Evolutionary conservation across 2,797 vertebrate species (phyloP), one percentile per base, ranked within the genome.

Genomic region (Sciaenops ocellatus): DNA sequence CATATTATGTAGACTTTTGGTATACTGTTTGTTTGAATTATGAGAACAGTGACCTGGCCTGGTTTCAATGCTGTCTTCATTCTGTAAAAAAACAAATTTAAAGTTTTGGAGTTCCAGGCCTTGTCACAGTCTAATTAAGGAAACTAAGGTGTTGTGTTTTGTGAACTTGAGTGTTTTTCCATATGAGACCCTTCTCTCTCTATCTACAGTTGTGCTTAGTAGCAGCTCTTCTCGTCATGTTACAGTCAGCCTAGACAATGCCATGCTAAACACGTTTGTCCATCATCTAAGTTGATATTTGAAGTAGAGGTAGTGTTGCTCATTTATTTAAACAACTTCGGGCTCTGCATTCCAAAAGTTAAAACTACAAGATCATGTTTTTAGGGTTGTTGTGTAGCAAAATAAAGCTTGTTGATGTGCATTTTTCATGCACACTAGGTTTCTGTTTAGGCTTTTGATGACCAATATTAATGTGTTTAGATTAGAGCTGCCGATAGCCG

Each of bases 1-100:
- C 79, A 75, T 73, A 73, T 38, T 61, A 81, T 84, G 82, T 76
- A 89, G 84, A 85, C 47, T 59, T 88, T 69, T 82, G 60, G 83
- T 48, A 38, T 68, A 52, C 22, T 20, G 44, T 86, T 74, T 74
- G 51, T 75, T 78, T 73, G 56, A 30, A 79, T 54, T 59, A 56
- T 8, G 34, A 84, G 47, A 59, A 56, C 28, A 78, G 62, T 38
- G 78, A 78, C 60, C 56, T 50, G 41, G 17, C 41, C 34, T 69
- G 75, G 52, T 70, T 70, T 80, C 47, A 69, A 68, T 78, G 76
- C 79, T 80, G 47, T 73, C 30, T 73, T 80, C 16, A 48, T 81
- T 12, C 13, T 15, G 13, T 13, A 44, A 44, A 44, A 44, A 44
- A 54, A 81, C 68, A 44, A 75, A 42, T 18, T 6, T 34, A 34